Evolutionary conservation across 2,888 invertebrate genomes (phyloP), one percentile per base, ranked within the genome.

Genomic region (Sarcophaga subvicina): DNA sequence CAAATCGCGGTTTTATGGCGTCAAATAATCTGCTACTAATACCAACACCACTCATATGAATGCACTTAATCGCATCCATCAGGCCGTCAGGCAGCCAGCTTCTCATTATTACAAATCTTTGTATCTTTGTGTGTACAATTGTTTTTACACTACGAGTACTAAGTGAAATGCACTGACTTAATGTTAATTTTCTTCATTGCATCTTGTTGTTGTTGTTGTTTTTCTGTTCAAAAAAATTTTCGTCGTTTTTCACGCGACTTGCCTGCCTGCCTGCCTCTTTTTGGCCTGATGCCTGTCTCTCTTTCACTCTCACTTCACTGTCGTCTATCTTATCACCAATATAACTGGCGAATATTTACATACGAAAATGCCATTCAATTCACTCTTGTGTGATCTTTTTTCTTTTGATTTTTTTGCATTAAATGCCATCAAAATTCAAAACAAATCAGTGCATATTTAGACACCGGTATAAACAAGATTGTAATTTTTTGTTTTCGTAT

Each of bases 381-480:
- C 5, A 54, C 54, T 54, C 54, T 54, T 54, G 12, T 54, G 54
- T 14, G 12, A 14, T 54, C 54, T 14, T 60, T 72, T 72, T 37
- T 62, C 37, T 20, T 22, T 64, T 17, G 1, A 14, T 17, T 45
- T 49, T 60, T 83, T 71, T 66, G 70, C 76, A 63, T 62, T 69
- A 20, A 27, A 59, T 59, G 67, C 20, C 49, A 69, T 17, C 54
- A 54, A 54, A 83, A 86, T 80, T 81, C 80, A 83, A 87, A 87
- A 87, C 81, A 87, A 81, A 79, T 87, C 87, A 87, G 87, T 87
- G 67, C 76, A 82, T 45, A 79, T 87, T 81, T 71, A 81, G 84
- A 84, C 80, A 78, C 87, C 87, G 87, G 87, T 76, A 67, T 87
- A 76, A 84, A 84, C 71, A 80, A 79, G 62, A 72, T 86, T 83